phyloP scores from a whole-genome alignment of 2,888 invertebrate species.

The Chrysodeixis includens region DNA sequence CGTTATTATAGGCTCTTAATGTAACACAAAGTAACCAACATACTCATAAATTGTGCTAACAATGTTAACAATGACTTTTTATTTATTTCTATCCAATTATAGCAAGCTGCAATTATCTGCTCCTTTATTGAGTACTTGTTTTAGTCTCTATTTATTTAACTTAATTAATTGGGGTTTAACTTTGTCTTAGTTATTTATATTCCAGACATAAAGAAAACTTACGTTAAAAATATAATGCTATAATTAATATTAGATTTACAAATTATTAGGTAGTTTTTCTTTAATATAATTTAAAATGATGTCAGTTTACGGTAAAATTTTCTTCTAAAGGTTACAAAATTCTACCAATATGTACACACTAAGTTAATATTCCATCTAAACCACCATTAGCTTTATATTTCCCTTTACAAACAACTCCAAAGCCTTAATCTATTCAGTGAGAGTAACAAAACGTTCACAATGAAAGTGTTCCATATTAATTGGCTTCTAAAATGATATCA shows the following conservation, averaged over 20 bases:
- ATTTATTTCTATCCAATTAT: constrained; percentile 40
- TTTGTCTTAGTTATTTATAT: too few species aligned
- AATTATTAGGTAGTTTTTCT: too few species aligned
- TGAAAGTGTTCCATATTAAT: constrained; percentile 29
- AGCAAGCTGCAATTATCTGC: constrained; percentile 7
- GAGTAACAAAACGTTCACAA: constrained; percentile 2
- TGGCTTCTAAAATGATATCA: constrained; percentile 10
- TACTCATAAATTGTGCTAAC: constrained; percentile 42
- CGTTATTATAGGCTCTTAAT: constrained; percentile 18
- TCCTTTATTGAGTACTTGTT: background rate
- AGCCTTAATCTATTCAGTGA: background rate
- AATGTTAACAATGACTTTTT: constrained; percentile 18
- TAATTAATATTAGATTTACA: too few species aligned
- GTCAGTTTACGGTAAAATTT: too few species aligned
- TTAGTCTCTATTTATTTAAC: background rate
- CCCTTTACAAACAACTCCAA: background rate
- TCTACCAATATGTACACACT: background rate
- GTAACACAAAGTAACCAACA: constrained; percentile 28
- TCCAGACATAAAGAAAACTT: too few species aligned
- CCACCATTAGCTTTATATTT: too few species aligned
- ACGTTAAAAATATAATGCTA: too few species aligned
- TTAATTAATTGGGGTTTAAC: background rate
- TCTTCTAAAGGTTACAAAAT: background rate
- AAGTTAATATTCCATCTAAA: too few species aligned
- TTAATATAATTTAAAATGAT: too few species aligned